Base-by-base conservation (phyloP, 2,888 invertebrate genomes). In the Cheilosia vulpina region DNA sequence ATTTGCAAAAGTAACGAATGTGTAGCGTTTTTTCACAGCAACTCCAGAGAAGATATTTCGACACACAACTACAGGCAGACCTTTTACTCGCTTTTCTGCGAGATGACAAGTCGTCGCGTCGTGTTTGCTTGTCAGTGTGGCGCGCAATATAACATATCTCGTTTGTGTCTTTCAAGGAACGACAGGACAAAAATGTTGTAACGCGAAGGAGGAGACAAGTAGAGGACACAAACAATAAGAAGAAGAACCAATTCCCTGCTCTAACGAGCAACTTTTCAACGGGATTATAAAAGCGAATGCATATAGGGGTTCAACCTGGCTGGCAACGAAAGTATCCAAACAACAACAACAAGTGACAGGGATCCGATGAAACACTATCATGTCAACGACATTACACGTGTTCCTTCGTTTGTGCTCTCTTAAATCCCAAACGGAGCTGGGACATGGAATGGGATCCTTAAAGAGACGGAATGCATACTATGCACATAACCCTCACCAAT, bases 351-450 rank as follows among this genome's bases (percentile, higher is more conserved):
- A 75, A 80, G 58, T 80, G 65, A 80, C 80, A 60, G 68, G 47
- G 60, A 75, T 80, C 27, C 50, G 41, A 71, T 71, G 58, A 80
- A 71, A 80, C 80, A 84, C 75, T 80, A 80, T 66, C 75, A 76
- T 84, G 84, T 84, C 80, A 79, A 84, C 80, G 84, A 58, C 80
- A 84, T 58, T 79, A 75, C 58, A 79, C 79, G 73, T 79, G 83
- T 73, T 79, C 63, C 7, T 80, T 75, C 55, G 65, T 79, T 75
- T 75, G 55, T 47, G 34, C 47, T 69, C 27, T n/a, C 43, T n/a
- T 24, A 80, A 71, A 71, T 79, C 79, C 79, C 73, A 60, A 65
- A 80, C 80, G 79, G 11, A 79, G 80, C 69, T 69, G 63, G 58
- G 53, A 75, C 69, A 69, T 75, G 57, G 69, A 75, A 75, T 71